A percentile compares a stretch with the other conserved stretches of the same genome.
phyloP scores from a whole-genome alignment of 2,888 invertebrate genomes.

The Smittia aterrima region DNA sequence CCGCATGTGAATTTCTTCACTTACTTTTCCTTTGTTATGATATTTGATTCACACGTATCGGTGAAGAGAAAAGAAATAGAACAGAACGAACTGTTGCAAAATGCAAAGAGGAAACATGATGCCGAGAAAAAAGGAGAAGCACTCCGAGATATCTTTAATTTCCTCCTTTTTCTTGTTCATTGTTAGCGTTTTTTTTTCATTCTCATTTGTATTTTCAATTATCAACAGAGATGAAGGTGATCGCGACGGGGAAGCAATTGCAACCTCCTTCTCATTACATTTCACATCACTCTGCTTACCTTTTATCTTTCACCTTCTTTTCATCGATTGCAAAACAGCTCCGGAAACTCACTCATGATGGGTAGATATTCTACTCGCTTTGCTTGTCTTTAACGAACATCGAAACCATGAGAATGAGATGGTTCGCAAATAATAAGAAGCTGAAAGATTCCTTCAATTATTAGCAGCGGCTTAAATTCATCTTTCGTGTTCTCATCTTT shows the following conservation, averaged over 20 bases:
- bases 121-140: background rate
- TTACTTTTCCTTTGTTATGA: background rate
- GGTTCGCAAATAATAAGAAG: background rate
- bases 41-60: background rate
- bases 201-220: background rate
- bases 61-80: background rate
- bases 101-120: conserved; percentile 8
- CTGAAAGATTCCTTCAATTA: conserved; percentile 21
- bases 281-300: background rate
- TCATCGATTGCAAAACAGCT: conserved; percentile 7
- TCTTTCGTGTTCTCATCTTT: conserved; percentile 26
- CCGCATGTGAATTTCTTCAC: background rate
- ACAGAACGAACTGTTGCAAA: background rate
- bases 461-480: conserved; percentile 26
- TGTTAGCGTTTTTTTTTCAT: background rate
- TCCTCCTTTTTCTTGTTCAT: conserved; percentile 22
- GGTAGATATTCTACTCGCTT: background rate
- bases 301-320: background rate
- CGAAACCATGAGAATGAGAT: conserved; percentile 3
- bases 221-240: background rate
- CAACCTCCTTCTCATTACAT: background rate
- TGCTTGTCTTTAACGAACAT: background rate
- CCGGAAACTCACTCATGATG: conserved; percentile 25
- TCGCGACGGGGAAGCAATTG: background rate
- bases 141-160: conserved; percentile 13